Evolutionary conservation across 2,888 invertebrate genomes (phyloP), one percentile per base, ranked within the genome.

Genomic region (Protula sp.): DNA sequence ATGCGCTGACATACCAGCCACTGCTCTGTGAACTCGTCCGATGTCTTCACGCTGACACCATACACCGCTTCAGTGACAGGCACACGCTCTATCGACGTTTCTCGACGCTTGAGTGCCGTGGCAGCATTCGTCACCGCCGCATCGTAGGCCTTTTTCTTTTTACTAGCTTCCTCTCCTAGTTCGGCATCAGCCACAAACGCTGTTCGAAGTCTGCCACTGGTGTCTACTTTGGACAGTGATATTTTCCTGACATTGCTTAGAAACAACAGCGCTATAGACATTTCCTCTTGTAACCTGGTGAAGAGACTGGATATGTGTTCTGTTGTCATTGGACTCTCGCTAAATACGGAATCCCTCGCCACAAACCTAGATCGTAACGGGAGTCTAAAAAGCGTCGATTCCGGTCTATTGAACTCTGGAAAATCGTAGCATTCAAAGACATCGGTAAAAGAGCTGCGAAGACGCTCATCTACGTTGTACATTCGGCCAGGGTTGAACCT

Each of bases 351-450:
- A 3, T 47, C 54, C n/a, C 51, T 14, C 4, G 67, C 68, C 65
- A 70, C 67, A 5, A 62, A 47, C n/a, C 29, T n/a, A 24, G 57
- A 68, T 60, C 76, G 61, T n/a, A 77, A 62, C 14, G 77, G 76
- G 38, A 77, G 67, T 26, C 77, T 62, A 58, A 77, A 77, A 29
- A 76, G 56, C n/a, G 77, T 76, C 5, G 5, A 5, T 9, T 50
- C 50, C 9, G 24, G 24, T 38, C 45, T n/a, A 38, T 38, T 9
- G 9, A 50, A 22, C 50, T 50, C 22, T 38, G 38, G 38, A 38
- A 38, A 38, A 38, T 38, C 9, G 24, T 22, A 50, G 5, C 19
- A 24, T 2, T 58, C 54, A 55, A 74, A 67, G 2, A 66, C 60
- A 57, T 66, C 66, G n/a, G 66, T 52, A 55, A 66, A 66, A 31